Evolutionary conservation across 92 coral and sea anemone species (phyloP), one percentile per base, ranked within the genome.

Genomic region (Galaxea fascicularis): DNA sequence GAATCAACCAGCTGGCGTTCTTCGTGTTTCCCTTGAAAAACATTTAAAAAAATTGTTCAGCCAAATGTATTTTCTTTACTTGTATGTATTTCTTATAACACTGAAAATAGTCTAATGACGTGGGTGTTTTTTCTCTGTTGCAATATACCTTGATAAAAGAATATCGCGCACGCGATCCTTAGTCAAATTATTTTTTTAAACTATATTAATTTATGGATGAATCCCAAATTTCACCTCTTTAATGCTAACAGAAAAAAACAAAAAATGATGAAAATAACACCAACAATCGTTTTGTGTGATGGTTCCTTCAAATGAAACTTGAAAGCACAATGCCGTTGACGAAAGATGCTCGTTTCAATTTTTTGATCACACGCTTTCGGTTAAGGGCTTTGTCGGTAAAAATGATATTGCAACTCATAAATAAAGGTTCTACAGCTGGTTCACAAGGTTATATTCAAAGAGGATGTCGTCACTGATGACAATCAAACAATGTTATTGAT

Each of bases 341-440:
- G 41, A 35, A 35, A 6, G 41, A 2, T 35, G 41, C 6, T 2
- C 6, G 3, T 49, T 49, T 49, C 1, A 49, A 15, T 2, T 2
- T 35, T 35, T 49, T 9, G 56, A 46, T 8, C 51, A 46, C 51
- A 8, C 0, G 51, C 7, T 46, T 46, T 46, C 51, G 51, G n/a
- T 13, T 46, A 13, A 46, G 51, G 51, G 41, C 18, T 27, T 15
- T 15, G 44, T 65, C 16, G 9, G 56, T 49, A 2, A 11, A 49
- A 6, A 15, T 65, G 74, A 47, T 66, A 66, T 66, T 65, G 52
- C 11, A 12, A 27, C 62, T 46, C 8, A 10, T 46, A 65, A n/a
- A 16, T 65, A 3, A 20, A 66, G 13, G 41, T 11, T 65, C 44
- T 25, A 31, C 86, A 82, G 78, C 86, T 82, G 86, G 57, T 54